A percentile compares a stretch with the other conserved stretches of the same genome.
These are phyloP conservation scores for Polylopha cassiicola DNA, from an alignment of 2,888 invertebrate species.

Conservation along the genomic window DNA sequence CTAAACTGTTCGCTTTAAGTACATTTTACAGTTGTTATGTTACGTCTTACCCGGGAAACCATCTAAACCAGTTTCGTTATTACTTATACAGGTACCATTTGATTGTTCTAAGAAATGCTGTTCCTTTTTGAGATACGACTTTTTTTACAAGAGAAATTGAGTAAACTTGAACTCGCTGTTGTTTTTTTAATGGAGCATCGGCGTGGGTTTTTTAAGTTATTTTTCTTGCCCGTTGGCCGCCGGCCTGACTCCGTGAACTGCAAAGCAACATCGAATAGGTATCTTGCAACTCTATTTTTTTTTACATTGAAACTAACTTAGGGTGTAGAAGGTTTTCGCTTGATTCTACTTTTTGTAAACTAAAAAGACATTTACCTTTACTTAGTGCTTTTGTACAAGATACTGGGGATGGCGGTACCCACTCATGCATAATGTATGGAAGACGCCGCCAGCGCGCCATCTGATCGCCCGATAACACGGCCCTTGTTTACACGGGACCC, in stretches of 20 bases:
- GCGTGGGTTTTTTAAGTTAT: slow-evolving; percentile 14
- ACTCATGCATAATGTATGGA: slow-evolving; percentile 65
- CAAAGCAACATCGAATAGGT: slow-evolving; percentile 15
- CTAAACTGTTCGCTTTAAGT: not conserved
- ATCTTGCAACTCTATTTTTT: slow-evolving; percentile 12
- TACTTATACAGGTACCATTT: no score
- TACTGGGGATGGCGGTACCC: slow-evolving; percentile 39
- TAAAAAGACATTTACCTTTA: slow-evolving; percentile 15
- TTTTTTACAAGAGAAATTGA: slow-evolving; percentile 6
- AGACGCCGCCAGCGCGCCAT: slow-evolving; percentile 44
- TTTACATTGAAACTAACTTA: slow-evolving; percentile 6
- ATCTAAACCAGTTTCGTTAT: no score
- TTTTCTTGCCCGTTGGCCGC: slow-evolving; percentile 12
- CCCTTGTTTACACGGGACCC: slow-evolving; percentile 61
- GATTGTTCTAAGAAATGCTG: no score
- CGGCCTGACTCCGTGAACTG: slow-evolving; percentile 14
- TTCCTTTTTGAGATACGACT: no score
- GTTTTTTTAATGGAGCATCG: slow-evolving; percentile 13
- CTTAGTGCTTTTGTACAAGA: slow-evolving; percentile 38
- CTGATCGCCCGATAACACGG: slow-evolving; percentile 60
- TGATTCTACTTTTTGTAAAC: slow-evolving; percentile 7
- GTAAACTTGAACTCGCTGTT: slow-evolving; percentile 10
- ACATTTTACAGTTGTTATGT: not conserved
- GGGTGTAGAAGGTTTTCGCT: slow-evolving; percentile 14
- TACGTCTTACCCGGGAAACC: no score